Conservation (phyloP, 2,888 invertebrate species). For the Ochropleura leucogaster region DNA sequence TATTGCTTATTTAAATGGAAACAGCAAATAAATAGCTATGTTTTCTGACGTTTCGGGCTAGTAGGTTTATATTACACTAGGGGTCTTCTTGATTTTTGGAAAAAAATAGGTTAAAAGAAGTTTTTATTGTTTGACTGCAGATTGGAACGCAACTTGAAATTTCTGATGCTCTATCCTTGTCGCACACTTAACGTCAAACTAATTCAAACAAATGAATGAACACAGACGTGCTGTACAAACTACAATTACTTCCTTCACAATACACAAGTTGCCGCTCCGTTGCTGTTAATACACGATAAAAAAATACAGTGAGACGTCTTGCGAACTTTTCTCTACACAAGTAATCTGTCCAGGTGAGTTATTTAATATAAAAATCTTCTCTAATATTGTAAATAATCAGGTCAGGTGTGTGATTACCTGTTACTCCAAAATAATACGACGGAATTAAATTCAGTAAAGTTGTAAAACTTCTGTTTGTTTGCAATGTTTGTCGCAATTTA, state of each 20-base stretch:
- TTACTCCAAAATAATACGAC: slow-evolving; percentile 49
- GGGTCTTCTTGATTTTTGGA: background rate
- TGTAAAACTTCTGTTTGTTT: slow-evolving; percentile 50
- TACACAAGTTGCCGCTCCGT: slow-evolving; percentile 70
- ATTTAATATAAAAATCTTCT: slow-evolving; percentile 18
- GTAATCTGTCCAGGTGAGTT: slow-evolving; percentile 55
- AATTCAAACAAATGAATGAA: slow-evolving; percentile 68
- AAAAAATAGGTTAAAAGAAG: background rate
- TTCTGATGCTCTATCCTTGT: slow-evolving; percentile 53
- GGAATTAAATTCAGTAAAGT: slow-evolving; percentile 45
- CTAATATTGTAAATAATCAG: slow-evolving; percentile 14
- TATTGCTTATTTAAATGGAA: slow-evolving; percentile 6
- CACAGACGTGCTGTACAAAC: slow-evolving; percentile 36
- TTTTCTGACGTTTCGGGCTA: slow-evolving; percentile 5
- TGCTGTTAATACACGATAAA: slow-evolving; percentile 55
- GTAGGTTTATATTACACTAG: background rate
- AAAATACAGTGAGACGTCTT: slow-evolving; percentile 45
- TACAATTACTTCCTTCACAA: slow-evolving; percentile 53
- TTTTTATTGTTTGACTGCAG: slow-evolving; percentile 26
- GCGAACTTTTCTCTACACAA: slow-evolving; percentile 35
- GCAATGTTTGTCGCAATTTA: slow-evolving; percentile 45
- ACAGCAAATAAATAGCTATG: slow-evolving; percentile 9
- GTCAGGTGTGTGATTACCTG: slow-evolving; percentile 51
- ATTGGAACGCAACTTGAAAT: slow-evolving; percentile 47
- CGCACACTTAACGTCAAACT: slow-evolving; percentile 67